Evolutionary conservation across 2,113 vertebrate genomes (phyloP).

Genomic region (Thunnus maccoyii): DNA sequence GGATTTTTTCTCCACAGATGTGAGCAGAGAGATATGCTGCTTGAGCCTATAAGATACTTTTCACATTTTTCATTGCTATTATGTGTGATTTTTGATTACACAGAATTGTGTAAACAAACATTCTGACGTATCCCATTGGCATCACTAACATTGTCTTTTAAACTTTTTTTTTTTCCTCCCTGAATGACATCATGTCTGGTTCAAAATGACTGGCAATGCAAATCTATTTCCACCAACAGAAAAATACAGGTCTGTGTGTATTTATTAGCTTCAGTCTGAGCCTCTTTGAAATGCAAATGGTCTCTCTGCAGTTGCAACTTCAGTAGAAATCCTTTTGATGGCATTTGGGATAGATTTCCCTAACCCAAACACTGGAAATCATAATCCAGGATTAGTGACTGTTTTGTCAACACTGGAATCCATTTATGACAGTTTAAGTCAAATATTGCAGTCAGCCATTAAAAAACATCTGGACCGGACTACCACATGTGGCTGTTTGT

Average conservation of each 20-base stretch:
- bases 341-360: not conserved
- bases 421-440: conserved; percentile 36
- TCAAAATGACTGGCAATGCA: not conserved
- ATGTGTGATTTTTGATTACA: not conserved
- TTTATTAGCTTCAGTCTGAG: not conserved
- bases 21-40: too few species aligned
- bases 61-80: not conserved
- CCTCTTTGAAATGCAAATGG: conserved; percentile 18
- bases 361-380: conserved; percentile 16
- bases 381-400: conserved; percentile 41
- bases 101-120: too few species aligned
- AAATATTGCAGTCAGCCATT: not conserved
- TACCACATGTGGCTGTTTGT: not conserved
- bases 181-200: not conserved
- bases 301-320: not conserved
- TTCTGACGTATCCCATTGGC: too few species aligned
- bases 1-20: too few species aligned
- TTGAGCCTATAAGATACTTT: too few species aligned
- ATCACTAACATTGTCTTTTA: too few species aligned
- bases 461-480: not conserved
- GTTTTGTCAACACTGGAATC: conserved; percentile 38
- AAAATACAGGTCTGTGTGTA: not conserved
- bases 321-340: conserved; percentile 1
- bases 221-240: not conserved
- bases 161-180: too few species aligned